Evolutionary conservation across 2,888 invertebrate genomes (phyloP).

Genomic region (Leucozona laternaria): DNA sequence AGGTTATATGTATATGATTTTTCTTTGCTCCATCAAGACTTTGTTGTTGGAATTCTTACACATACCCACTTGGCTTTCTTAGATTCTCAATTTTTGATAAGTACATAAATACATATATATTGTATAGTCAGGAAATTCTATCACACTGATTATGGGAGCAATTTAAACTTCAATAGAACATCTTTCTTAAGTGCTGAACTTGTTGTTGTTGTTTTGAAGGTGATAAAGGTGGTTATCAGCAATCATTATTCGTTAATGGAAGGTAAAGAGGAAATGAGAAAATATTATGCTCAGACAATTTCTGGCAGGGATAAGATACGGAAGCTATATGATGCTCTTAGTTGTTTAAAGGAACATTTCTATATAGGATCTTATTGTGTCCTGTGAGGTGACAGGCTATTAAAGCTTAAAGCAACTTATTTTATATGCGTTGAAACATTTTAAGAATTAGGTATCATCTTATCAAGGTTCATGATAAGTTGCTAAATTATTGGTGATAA

Average conservation of each 20-base stretch:
- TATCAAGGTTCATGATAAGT: too few species aligned
- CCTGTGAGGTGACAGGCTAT: background rate
- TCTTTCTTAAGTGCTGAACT: slow-evolving; percentile 7
- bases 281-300: background rate
- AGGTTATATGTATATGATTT: background rate
- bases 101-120: too few species aligned
- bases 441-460: too few species aligned
- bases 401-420: background rate
- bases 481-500: too few species aligned
- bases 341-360: background rate
- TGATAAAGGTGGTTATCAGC: slow-evolving; percentile 11
- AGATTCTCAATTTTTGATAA: slow-evolving; percentile 31
- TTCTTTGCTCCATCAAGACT: background rate
- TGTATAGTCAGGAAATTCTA: slow-evolving; percentile 4
- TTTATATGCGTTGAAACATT: background rate
- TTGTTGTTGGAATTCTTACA: background rate
- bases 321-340: background rate
- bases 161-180: slow-evolving; percentile 18
- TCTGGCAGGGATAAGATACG: background rate
- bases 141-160: slow-evolving; percentile 18
- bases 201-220: slow-evolving; percentile 3
- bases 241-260: slow-evolving; percentile 27
- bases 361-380: background rate
- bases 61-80: background rate
- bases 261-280: slow-evolving; percentile 14